Evolutionary conservation across 2,888 invertebrate genomes (phyloP), one percentile per base, ranked within the genome.

Genomic region (Drosophila melanosoma): DNA sequence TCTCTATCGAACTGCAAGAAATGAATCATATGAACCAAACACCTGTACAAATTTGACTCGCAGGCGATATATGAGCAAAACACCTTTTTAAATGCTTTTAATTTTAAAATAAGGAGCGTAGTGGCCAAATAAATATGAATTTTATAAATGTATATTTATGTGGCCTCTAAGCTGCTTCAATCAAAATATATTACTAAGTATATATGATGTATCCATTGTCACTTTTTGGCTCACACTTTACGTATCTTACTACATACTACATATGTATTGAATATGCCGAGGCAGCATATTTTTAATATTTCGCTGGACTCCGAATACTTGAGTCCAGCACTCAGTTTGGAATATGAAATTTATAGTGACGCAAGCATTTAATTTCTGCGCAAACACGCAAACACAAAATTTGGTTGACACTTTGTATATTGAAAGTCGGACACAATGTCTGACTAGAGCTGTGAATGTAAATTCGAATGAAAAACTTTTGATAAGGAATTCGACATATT

Each of bases 401-500:
- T 26, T 10, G 8, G 10, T 17, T 42, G 42, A 20, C 42, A 42
- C 12, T 48, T 1, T 26, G 26, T 17, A 29, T 17, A 29, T 49
- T 29, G 10, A 49, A 49, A n/a, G 26, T 26, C 38, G 26, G 11
- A n/a, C 10, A 26, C 10, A 32, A 45, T 60, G 35, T 12, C 45
- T 35, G 36, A 38, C 51, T 51, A 32, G 11, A 11, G 3, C 49
- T 49, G 60, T 17, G 20, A 17, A 2, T 51, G 48, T 17, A 36
- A 59, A 17, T 76, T 74, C 33, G 11, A 53, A 76, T 79, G 51
- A 29, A 66, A 36, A 79, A 72, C 4, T 78, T 48, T 79, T 64
- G 61, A 76, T 8, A 58, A 58, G 59, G 82, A 89, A 48, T 89
- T 89, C 45, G 79, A 87, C n/a, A 35, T 33, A 7, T 79, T 87